These are phyloP conservation scores for Oncorhynchus gorbuscha DNA, from an alignment of 2,113 vertebrate genomes.

Conservation along the genomic window DNA sequence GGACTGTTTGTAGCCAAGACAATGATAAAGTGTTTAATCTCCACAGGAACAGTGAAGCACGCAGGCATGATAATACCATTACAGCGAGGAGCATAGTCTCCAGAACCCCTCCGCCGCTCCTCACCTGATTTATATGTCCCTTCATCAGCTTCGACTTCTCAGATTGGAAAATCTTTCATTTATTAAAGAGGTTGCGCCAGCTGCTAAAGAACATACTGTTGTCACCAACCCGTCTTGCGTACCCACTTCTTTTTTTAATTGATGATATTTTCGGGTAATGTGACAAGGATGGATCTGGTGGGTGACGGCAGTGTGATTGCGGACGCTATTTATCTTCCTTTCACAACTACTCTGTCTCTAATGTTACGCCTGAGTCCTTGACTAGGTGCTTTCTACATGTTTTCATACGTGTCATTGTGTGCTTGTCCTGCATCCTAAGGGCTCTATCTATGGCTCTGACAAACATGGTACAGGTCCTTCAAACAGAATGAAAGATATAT, in stretches of 20 bases:
- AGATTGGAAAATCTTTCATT: slow-evolving; percentile 64
- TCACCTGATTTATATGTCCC: slow-evolving; percentile 68
- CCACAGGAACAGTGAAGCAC: slow-evolving; percentile 54
- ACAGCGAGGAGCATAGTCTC: slow-evolving; percentile 54
- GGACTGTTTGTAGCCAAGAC: slow-evolving; percentile 61
- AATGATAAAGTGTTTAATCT: slow-evolving; percentile 78
- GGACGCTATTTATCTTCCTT: slow-evolving; percentile 60
- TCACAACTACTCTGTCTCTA: slow-evolving; percentile 6
- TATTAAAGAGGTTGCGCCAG: slow-evolving; percentile 53
- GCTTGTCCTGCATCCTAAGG: slow-evolving; percentile 2
- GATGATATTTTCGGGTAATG: slow-evolving; percentile 46
- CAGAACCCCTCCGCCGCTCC: slow-evolving; percentile 24
- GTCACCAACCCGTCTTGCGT: slow-evolving; percentile 26
- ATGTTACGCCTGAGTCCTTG: background rate
- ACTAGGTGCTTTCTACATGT: slow-evolving; percentile 18
- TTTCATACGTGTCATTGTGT: slow-evolving; percentile 17
- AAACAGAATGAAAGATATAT: slow-evolving; percentile 13
- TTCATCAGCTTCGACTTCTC: slow-evolving; percentile 64
- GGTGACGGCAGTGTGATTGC: slow-evolving; percentile 55
- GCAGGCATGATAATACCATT: slow-evolving; percentile 65
- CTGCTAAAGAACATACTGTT: slow-evolving; percentile 50
- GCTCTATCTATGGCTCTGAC: background rate
- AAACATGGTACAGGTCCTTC: slow-evolving; percentile 10
- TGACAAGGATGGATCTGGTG: slow-evolving; percentile 58
- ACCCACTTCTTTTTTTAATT: background rate